Evolutionary conservation across 2,113 vertebrate species (phyloP), one percentile per base, ranked within the genome.

Genomic region (Microcebus jonahi): DNA sequence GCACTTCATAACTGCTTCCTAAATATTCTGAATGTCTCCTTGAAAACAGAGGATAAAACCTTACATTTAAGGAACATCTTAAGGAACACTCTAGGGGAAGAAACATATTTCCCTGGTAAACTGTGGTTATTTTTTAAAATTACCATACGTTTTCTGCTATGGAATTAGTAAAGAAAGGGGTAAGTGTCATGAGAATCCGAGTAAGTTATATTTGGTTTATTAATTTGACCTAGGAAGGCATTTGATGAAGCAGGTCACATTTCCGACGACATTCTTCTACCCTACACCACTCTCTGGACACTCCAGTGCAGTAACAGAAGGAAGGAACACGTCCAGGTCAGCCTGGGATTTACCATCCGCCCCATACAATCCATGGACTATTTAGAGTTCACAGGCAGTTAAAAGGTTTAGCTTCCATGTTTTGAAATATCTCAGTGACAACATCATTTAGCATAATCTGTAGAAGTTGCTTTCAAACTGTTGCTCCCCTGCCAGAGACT

Each of bases 261-360:
- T 76, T 18, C 55, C 23, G 18, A 57, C 20, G 55, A 8, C 6
- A 18, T 53, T 18, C 15, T 21, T 71, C 25, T 25, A 34, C 45
- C n/a, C 6, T 45, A 1, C 27, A 6, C 9, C 27, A 8, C 36
- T n/a, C 80, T 55, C 39, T 3, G 81, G 20, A 23, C 25, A 5
- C 12, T 15, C 27, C 34, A 0, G 6, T 20, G 18, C n/a, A 2
- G 57, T 6, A 5, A 21, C 1, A 57, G 55, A 20, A 57, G 15
- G 68, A 21, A 59, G 12, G 11, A 34, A 5, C 7, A 23, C 34
- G 15, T 15, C 73, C 6, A 8, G 14, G 21, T 15, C 2, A 61
- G 71, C 45, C 57, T 8, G n/a, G 10, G 45, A 34, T 11, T 65
- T 53, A 29, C 53, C 9, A 3, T 50, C 21, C 21, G 45, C 57